These are phyloP conservation scores for Seriola rivoliana DNA, from an alignment of 2,113 vertebrate genomes.

Conservation along the genomic window DNA sequence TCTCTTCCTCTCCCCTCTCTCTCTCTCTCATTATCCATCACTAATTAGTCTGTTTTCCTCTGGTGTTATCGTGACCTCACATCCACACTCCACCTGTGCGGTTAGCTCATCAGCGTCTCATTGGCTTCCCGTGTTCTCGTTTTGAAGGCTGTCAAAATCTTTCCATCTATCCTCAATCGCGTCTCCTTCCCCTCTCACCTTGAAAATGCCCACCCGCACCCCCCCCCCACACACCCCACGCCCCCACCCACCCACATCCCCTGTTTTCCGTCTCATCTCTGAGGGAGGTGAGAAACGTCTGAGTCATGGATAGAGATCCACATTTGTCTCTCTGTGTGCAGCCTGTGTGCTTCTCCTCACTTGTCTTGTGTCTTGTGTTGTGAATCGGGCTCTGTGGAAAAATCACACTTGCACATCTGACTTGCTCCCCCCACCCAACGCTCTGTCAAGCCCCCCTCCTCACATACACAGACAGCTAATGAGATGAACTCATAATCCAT, in stretches of 20 bases:
- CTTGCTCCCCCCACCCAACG: not conserved
- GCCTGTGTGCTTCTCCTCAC: slow-evolving; percentile 28
- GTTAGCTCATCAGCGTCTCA: not conserved
- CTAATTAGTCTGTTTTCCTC: not conserved
- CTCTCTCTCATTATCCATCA: slow-evolving; percentile 2
- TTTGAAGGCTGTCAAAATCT: not conserved
- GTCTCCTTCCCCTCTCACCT: not conserved
- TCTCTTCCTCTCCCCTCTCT: slow-evolving; percentile 23
- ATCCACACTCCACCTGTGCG: not conserved
- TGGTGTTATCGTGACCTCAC: not conserved
- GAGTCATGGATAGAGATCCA: slow-evolving; percentile 26
- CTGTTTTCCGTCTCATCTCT: not conserved
- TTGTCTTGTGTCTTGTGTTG: slow-evolving; percentile 24
- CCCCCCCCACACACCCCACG: not conserved
- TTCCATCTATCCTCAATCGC: not conserved
- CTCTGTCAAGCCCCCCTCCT: not conserved
- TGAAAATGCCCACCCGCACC: too few relatives aligned
- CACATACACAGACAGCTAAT: not conserved
- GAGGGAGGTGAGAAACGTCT: slow-evolving; percentile 37
- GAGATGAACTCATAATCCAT: slow-evolving; percentile 5
- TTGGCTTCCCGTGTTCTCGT: not conserved
- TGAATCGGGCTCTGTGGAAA: slow-evolving; percentile 55
- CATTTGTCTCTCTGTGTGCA: slow-evolving; percentile 8
- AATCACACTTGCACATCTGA: slow-evolving; percentile 43
- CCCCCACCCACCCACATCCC: not conserved